These are phyloP conservation scores for Poeciliopsis paucimaculata DNA, from an alignment of 2,797 vertebrate genomes.

Conservation along the genomic window DNA sequence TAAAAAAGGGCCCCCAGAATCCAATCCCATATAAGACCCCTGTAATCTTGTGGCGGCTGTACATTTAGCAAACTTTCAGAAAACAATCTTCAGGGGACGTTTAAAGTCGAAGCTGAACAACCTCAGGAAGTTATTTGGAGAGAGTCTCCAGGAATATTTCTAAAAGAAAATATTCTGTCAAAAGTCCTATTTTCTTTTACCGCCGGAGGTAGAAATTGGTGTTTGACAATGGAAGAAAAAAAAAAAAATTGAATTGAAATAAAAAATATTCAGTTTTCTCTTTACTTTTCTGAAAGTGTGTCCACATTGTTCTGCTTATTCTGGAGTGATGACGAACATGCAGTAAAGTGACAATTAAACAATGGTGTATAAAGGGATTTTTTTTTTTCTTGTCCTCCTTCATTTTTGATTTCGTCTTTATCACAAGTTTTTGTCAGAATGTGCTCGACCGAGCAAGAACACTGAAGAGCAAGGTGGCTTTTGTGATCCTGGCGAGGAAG, in stretches of 20 bases:
- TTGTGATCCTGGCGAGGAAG: constrained; percentile 2
- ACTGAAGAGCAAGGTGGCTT: not conserved
- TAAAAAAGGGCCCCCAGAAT: not conserved
- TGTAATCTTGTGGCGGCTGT: not conserved
- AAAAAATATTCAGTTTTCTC: not conserved
- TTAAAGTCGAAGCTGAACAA: not conserved
- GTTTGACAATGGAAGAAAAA: not conserved
- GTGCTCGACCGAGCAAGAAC: not conserved
- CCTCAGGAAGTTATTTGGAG: not conserved
- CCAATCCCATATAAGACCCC: not conserved
- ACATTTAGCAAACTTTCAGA: not conserved
- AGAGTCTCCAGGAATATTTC: not conserved
- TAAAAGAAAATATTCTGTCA: not conserved
- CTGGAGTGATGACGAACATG: not conserved
- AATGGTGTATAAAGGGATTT: not conserved
- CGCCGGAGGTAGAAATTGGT: not conserved
- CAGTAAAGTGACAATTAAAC: not conserved
- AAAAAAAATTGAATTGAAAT: not conserved
- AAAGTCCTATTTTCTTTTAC: not conserved
- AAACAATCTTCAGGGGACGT: not conserved
- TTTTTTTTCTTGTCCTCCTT: not conserved
- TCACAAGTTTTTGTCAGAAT: not conserved
- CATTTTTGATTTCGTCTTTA: not conserved
- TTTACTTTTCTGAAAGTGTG: not conserved
- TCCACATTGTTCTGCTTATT: not conserved